These are phyloP conservation scores for Drosophila quadrilineata DNA, from an alignment of 1,140 invertebrate species.

Conservation along the genomic window DNA sequence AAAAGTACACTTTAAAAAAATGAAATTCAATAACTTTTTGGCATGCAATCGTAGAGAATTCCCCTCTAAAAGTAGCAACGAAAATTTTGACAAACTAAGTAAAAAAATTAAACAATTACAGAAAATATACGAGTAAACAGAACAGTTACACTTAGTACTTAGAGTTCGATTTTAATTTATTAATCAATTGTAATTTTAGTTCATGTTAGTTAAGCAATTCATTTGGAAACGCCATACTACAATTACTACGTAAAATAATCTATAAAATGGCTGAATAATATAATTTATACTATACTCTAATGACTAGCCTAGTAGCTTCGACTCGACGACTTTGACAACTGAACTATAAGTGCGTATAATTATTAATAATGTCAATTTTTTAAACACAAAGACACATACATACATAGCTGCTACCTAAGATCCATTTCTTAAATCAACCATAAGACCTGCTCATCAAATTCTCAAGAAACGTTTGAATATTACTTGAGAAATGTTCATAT, in stretches of 20 bases:
- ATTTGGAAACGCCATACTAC: slow-evolving; percentile 31
- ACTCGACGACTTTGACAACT: not conserved
- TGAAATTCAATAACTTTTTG: slow-evolving; percentile 47
- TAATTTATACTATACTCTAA: slow-evolving; percentile 38
- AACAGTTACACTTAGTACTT: not conserved
- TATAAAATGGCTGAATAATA: slow-evolving; percentile 24
- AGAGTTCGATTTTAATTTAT: slow-evolving; percentile 12
- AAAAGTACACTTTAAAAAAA: too few relatives aligned
- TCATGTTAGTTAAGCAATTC: slow-evolving; percentile 11
- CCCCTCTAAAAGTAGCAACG: slow-evolving; percentile 47
- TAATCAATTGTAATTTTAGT: slow-evolving; percentile 1
- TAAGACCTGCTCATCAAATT: not conserved
- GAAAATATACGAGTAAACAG: not conserved
- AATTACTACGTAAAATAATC: slow-evolving; percentile 13
- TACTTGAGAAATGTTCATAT: slow-evolving; percentile 41
- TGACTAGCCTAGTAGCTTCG: slow-evolving; percentile 13
- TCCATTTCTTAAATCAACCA: slow-evolving; percentile 44
- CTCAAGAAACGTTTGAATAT: too few relatives aligned
- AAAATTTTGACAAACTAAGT: slow-evolving; percentile 47
- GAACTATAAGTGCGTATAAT: slow-evolving; percentile 12
- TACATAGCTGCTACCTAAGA: too few relatives aligned
- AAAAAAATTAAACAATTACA: not conserved
- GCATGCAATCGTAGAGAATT: slow-evolving; percentile 59
- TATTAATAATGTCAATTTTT: slow-evolving; percentile 59
- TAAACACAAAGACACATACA: too few relatives aligned